phyloP scores from a whole-genome alignment of 2,113 vertebrate species.

The Eonycteris spelaea region DNA sequence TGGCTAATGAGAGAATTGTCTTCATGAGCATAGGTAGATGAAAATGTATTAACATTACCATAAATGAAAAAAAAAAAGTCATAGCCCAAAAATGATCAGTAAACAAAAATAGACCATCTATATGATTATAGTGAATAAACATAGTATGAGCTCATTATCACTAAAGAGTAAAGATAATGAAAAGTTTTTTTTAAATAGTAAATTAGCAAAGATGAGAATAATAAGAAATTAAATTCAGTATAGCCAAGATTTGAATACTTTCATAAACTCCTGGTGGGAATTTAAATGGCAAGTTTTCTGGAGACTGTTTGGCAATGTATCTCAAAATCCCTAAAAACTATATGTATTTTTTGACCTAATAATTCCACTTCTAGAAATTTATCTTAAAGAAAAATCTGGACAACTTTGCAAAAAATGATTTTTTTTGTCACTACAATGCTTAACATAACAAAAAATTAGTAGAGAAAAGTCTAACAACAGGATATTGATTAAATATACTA shows the following conservation, averaged over 20 bases:
- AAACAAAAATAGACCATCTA: neutral
- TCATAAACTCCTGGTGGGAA: neutral
- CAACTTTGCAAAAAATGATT: constrained; percentile 18
- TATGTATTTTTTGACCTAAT: neutral
- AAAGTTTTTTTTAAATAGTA: neutral
- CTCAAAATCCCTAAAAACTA: neutral
- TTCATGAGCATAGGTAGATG: neutral
- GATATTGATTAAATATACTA: neutral
- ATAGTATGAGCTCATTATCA: neutral
- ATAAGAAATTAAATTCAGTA: neutral
- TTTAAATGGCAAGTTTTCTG: constrained; percentile 8
- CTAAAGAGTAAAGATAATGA: neutral
- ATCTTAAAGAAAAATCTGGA: neutral
- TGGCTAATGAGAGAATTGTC: neutral
- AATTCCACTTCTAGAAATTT: constrained; percentile 12
- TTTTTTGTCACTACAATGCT: neutral
- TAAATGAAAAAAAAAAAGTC: neutral
- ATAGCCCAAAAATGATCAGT: neutral
- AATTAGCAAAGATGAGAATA: neutral
- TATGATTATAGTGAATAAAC: neutral
- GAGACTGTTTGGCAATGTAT: neutral
- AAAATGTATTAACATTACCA: neutral
- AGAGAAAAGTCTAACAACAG: neutral
- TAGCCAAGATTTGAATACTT: neutral
- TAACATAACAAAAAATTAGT: neutral